Conservation (phyloP, 2,113 vertebrate species). For the Xiphias gladius region DNA sequence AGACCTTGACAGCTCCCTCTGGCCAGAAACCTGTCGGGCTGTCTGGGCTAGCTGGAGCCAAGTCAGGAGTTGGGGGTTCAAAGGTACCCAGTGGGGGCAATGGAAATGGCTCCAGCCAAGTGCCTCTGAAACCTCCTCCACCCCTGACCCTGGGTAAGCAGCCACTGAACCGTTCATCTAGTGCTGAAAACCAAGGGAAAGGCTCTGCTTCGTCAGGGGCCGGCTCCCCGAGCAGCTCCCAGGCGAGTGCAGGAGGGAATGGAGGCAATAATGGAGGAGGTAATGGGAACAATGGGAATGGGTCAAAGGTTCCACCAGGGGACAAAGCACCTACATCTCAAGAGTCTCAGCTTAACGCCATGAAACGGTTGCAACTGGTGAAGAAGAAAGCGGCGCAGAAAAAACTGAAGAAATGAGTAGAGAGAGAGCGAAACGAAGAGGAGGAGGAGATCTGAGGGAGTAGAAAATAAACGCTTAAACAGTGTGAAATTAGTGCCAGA, state of each 20-base stretch:
- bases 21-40: slow-evolving; percentile 92
- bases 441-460: slow-evolving; percentile 1
- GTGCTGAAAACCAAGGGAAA: slow-evolving; percentile 92
- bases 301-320: slow-evolving; percentile 81
- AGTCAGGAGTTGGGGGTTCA: slow-evolving; percentile 85
- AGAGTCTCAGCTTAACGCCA: slow-evolving; percentile 96
- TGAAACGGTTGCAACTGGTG: slow-evolving; percentile 97
- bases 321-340: slow-evolving; percentile 94
- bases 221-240: slow-evolving; percentile 73
- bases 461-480: slow-evolving; percentile 24
- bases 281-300: slow-evolving; percentile 81
- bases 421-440: neutral
- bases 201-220: slow-evolving; percentile 84
- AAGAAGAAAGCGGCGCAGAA: slow-evolving; percentile 99
- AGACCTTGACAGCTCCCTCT: slow-evolving; percentile 85
- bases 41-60: slow-evolving; percentile 89
- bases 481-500: slow-evolving; percentile 44
- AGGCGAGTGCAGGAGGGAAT: slow-evolving; percentile 76
- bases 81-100: slow-evolving; percentile 85
- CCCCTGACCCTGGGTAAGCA: slow-evolving; percentile 95
- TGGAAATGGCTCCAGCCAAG: slow-evolving; percentile 80
- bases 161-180: slow-evolving; percentile 92
- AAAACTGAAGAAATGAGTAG: slow-evolving; percentile 92
- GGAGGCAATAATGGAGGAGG: slow-evolving; percentile 76
- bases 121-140: slow-evolving; percentile 89